Conservation (phyloP, 2,797 vertebrate genomes). For the Hoplostethus atlanticus region DNA sequence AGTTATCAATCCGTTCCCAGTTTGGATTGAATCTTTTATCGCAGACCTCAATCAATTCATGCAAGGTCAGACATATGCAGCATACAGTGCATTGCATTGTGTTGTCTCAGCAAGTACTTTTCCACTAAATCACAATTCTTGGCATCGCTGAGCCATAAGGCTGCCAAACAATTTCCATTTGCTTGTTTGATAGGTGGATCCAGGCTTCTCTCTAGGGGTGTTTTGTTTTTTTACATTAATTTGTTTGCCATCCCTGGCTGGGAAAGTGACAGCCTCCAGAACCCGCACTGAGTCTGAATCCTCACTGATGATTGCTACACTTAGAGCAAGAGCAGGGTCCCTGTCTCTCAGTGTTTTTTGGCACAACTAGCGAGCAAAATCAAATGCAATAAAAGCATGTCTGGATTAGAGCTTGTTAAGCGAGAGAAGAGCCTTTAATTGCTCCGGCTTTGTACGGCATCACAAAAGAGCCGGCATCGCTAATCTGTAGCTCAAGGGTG, state of each 20-base stretch:
- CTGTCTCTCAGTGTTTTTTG: slow-evolving; percentile 70
- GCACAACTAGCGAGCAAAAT: slow-evolving; percentile 73
- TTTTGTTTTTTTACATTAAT: slow-evolving; percentile 37
- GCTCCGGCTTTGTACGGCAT: slow-evolving; percentile 77
- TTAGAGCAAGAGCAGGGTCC: slow-evolving; percentile 61
- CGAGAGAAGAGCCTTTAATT: slow-evolving; percentile 83
- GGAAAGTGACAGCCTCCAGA: slow-evolving; percentile 62
- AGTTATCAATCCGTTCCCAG: slow-evolving; percentile 38
- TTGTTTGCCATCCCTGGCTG: slow-evolving; percentile 50
- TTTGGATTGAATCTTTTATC: slow-evolving; percentile 38
- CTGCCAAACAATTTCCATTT: slow-evolving; percentile 65
- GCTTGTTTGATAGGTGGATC: slow-evolving; percentile 65
- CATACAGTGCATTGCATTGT: slow-evolving; percentile 29
- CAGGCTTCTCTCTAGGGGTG: slow-evolving; percentile 45
- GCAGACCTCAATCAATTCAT: slow-evolving; percentile 35
- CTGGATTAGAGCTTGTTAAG: slow-evolving; percentile 86
- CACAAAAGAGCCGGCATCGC: slow-evolving; percentile 78
- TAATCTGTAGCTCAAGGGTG: slow-evolving; percentile 85
- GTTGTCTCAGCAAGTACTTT: slow-evolving; percentile 55
- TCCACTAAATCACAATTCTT: slow-evolving; percentile 56
- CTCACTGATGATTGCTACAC: slow-evolving; percentile 60
- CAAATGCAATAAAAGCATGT: slow-evolving; percentile 85
- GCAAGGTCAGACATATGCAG: slow-evolving; percentile 42
- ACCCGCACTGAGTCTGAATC: slow-evolving; percentile 60
- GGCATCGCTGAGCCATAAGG: slow-evolving; percentile 32